Evolutionary conservation across 2,113 vertebrate species (phyloP).

Genomic region (Vanacampus margaritifer): DNA sequence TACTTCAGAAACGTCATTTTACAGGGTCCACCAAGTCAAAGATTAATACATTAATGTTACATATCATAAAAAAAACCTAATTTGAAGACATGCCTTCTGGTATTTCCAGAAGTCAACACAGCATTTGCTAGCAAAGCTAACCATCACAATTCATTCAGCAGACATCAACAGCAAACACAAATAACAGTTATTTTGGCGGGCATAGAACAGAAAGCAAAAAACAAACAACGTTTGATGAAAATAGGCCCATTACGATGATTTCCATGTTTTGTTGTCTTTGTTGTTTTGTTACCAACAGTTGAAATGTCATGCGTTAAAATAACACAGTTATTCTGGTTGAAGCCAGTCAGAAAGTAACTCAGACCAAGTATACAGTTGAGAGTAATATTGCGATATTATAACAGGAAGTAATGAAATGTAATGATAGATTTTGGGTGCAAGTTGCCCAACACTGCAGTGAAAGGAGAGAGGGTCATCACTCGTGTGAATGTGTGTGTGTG

Average conservation of each 20-base stretch:
- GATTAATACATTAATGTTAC: too few species aligned
- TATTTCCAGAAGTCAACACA: background rate
- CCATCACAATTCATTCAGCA: background rate
- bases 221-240: too few species aligned
- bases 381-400: background rate
- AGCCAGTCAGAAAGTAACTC: background rate
- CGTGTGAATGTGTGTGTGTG: conserved; percentile 52
- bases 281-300: background rate
- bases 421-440: background rate
- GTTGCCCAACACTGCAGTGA: background rate
- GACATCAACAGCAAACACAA: background rate
- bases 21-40: too few species aligned
- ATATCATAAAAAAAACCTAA: background rate
- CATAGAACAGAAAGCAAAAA: too few species aligned
- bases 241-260: too few species aligned
- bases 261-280: too few species aligned
- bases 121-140: background rate
- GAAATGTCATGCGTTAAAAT: background rate
- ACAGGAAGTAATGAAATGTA: background rate
- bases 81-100: background rate
- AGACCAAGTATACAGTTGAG: background rate
- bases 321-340: background rate
- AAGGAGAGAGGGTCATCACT: background rate
- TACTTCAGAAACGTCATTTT: too few species aligned
- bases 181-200: background rate